Percentiles rank a stretch among this genome's conserved stretches.
Conservation (phyloP, 2,888 invertebrate species). For the Anticlea derivata region DNA sequence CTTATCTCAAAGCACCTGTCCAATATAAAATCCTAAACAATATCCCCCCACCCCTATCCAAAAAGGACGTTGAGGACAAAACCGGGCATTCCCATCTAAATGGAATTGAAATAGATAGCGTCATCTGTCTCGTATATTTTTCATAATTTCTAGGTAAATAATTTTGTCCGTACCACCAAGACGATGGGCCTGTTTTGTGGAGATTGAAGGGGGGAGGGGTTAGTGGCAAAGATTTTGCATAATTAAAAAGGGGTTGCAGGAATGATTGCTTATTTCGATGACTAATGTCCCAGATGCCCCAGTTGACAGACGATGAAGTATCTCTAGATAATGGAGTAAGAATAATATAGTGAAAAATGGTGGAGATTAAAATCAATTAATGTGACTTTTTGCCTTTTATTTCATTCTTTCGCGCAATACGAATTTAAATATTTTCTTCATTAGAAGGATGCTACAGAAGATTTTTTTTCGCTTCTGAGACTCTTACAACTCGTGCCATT, state of each 20-base stretch:
- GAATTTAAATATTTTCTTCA: too few species aligned
- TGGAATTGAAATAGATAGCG: slow-evolving; percentile 66
- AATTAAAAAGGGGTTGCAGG: slow-evolving; percentile 76
- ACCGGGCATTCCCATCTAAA: slow-evolving; percentile 42
- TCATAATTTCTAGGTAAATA: slow-evolving; percentile 73
- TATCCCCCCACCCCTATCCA: slow-evolving; percentile 17
- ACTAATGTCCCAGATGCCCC: slow-evolving; percentile 65
- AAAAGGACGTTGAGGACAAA: slow-evolving; percentile 33
- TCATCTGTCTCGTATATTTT: slow-evolving; percentile 68
- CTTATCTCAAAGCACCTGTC: slow-evolving; percentile 43
- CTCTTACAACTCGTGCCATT: not conserved
- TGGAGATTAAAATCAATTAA: not conserved
- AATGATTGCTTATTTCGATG: slow-evolving; percentile 76
- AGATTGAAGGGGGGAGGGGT: slow-evolving; percentile 39
- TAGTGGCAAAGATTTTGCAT: slow-evolving; percentile 78
- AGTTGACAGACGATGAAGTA: slow-evolving; percentile 40
- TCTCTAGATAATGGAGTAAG: not conserved
- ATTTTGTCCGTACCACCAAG: slow-evolving; percentile 60
- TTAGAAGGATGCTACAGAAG: too few species aligned
- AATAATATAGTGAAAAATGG: not conserved
- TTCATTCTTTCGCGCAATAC: not conserved
- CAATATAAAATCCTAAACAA: slow-evolving; percentile 44
- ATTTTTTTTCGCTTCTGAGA: too few species aligned
- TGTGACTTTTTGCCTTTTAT: not conserved
- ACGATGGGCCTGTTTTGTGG: slow-evolving; percentile 41